Evolutionary conservation across 1,140 invertebrate genomes (phyloP).

Genomic region (Thereuonema tuberculata): DNA sequence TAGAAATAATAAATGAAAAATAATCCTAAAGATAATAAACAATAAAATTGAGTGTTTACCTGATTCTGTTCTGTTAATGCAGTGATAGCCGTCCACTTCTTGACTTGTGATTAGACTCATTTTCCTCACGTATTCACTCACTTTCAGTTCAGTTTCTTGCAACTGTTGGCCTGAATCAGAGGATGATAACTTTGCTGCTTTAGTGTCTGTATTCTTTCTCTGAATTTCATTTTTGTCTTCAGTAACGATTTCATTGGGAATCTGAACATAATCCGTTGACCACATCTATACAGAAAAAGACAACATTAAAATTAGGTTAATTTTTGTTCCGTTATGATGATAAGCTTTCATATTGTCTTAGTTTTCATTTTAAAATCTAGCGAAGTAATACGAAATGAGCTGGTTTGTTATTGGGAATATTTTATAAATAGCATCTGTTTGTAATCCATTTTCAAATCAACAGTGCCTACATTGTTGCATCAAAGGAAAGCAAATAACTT

Average conservation of each 20-base stretch:
- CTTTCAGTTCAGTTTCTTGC: slow-evolving; percentile 3
- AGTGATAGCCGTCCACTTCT: slow-evolving; percentile 5
- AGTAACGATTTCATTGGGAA: slow-evolving; percentile 35
- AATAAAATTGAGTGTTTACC: neutral
- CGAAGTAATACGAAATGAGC: no score
- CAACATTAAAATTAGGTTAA: no score
- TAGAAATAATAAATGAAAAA: neutral
- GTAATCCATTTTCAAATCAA: no score
- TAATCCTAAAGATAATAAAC: neutral
- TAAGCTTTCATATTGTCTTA: no score
- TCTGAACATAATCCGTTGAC: slow-evolving; percentile 87
- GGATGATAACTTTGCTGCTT: no score
- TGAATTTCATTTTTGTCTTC: neutral
- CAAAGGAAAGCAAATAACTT: no score
- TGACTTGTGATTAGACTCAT: slow-evolving; percentile 51
- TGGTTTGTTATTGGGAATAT: no score
- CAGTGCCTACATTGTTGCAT: no score
- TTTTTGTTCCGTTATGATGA: no score
- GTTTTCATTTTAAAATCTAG: no score
- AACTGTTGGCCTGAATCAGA: no score
- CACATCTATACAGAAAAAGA: slow-evolving; percentile 92
- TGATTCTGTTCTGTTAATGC: neutral
- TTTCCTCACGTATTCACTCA: slow-evolving; percentile 53
- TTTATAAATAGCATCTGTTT: no score
- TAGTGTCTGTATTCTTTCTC: slow-evolving; percentile 24